Evolutionary conservation across 2,888 invertebrate genomes (phyloP).

Genomic region (Acrobeloides nanus): DNA sequence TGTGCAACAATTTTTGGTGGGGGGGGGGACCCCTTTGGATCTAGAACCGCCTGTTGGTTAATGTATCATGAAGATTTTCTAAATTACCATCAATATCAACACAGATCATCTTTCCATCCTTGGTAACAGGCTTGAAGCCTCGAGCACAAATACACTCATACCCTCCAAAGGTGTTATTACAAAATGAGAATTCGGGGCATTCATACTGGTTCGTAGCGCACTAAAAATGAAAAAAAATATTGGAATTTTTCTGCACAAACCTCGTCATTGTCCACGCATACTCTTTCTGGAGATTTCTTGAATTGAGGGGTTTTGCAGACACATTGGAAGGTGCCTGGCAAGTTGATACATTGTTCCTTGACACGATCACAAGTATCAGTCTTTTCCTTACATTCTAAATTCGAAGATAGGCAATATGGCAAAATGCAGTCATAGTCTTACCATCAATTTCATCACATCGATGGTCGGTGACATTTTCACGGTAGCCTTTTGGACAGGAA

Average conservation of each 20-base stretch:
- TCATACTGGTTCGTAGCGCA: too few relatives aligned
- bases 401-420: background rate
- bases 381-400: background rate
- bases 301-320: constrained; percentile 10
- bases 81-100: constrained; percentile 1
- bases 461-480: constrained; percentile 1
- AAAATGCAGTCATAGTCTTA: background rate
- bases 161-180: constrained; percentile 2
- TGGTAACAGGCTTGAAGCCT: constrained; percentile 3
- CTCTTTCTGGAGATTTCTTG: background rate
- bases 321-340: constrained; percentile 10
- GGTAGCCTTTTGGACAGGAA: constrained; percentile 1
- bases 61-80: background rate
- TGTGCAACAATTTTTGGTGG: too few relatives aligned
- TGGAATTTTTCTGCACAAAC: too few relatives aligned
- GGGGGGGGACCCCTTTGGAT: background rate
- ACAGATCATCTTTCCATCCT: constrained; percentile 3
- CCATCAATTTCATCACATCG: constrained; percentile 5
- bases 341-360: constrained; percentile 10
- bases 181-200: constrained; percentile 5
- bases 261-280: constrained; percentile 13
- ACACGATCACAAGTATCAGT: background rate
- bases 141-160: constrained; percentile 3
- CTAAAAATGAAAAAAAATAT: too few relatives aligned
- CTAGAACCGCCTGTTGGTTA: background rate